These are phyloP conservation scores for Trichogramma evanescens DNA, from an alignment of 2,888 invertebrate genomes.

Conservation along the genomic window DNA sequence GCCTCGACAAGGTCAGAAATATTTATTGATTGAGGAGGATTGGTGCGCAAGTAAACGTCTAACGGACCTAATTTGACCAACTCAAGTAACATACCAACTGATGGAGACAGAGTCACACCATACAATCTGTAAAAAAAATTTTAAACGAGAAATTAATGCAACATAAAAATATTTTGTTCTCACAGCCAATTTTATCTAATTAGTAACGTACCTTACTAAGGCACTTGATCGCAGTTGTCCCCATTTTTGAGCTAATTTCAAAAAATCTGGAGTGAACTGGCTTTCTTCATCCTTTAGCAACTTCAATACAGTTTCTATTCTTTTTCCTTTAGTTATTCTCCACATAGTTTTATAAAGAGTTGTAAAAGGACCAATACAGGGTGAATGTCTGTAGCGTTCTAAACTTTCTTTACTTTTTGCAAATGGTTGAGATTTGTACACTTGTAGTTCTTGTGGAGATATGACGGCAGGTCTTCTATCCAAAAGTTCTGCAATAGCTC, in stretches of 20 bases:
- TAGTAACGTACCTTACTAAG: conserved; percentile 52
- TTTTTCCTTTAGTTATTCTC: conserved; percentile 68
- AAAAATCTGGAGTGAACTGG: conserved; percentile 59
- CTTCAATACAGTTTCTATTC: conserved; percentile 74
- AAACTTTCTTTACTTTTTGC: conserved; percentile 30
- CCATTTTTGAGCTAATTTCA: conserved; percentile 72
- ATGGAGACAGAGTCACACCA: conserved; percentile 69
- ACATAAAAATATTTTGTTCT: neutral
- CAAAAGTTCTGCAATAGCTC: conserved; percentile 45
- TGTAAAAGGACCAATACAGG: conserved; percentile 27
- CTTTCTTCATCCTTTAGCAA: conserved; percentile 60
- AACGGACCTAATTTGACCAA: conserved; percentile 72
- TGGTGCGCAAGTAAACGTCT: conserved; percentile 59
- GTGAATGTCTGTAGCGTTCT: conserved; percentile 15
- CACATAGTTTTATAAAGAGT: conserved; percentile 64
- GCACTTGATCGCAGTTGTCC: conserved; percentile 69
- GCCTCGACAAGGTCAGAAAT: conserved; percentile 74
- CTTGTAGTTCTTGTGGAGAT: conserved; percentile 61
- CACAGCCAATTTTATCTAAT: neutral
- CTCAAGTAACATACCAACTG: conserved; percentile 76
- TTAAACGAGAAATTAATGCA: neutral
- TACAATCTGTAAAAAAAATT: conserved; percentile 51
- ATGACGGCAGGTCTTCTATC: conserved; percentile 58
- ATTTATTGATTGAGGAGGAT: conserved; percentile 49
- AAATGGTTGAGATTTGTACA: conserved; percentile 57